A percentile compares a stretch with the other conserved stretches of the same genome.
Evolutionary conservation across 2,888 invertebrate genomes (phyloP).

Genomic region (Alentia gelatinosa): DNA sequence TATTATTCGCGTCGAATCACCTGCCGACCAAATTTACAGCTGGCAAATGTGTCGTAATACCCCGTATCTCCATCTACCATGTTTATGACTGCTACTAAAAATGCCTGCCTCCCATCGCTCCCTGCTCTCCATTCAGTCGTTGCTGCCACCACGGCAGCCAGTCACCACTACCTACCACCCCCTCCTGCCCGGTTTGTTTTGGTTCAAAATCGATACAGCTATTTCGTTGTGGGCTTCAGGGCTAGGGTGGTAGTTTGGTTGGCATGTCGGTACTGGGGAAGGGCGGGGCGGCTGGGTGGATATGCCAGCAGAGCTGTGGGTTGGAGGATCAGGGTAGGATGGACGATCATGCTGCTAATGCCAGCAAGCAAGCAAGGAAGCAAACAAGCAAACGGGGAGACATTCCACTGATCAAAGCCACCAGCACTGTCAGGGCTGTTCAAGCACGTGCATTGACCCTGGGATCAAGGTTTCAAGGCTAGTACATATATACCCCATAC

Average conservation of each 20-base stretch:
- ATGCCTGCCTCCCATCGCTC: not conserved
- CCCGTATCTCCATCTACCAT: constrained; percentile 27
- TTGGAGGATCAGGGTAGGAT: not conserved
- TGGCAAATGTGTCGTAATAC: constrained; percentile 15
- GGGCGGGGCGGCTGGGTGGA: not conserved
- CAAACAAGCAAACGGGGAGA: not conserved
- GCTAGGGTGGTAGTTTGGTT: not conserved
- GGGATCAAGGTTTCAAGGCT: not conserved
- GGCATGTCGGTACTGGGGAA: too few relatives aligned
- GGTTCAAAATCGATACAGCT: constrained; percentile 38
- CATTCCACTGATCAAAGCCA: not conserved
- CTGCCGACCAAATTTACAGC: not conserved
- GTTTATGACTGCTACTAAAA: not conserved
- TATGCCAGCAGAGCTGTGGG: not conserved
- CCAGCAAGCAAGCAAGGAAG: constrained; percentile 4
- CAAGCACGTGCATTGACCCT: not conserved
- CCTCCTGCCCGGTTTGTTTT: constrained; percentile 1
- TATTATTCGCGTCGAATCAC: not conserved
- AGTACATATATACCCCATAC: not conserved
- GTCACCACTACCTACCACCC: too few relatives aligned
- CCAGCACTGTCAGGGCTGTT: not conserved
- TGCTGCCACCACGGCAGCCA: not conserved
- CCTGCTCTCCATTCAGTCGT: not conserved
- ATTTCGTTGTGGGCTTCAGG: not conserved
- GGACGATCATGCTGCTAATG: not conserved